Evolutionary conservation across 2,797 vertebrate species (phyloP).

Genomic region (Eulemur coronatus): DNA sequence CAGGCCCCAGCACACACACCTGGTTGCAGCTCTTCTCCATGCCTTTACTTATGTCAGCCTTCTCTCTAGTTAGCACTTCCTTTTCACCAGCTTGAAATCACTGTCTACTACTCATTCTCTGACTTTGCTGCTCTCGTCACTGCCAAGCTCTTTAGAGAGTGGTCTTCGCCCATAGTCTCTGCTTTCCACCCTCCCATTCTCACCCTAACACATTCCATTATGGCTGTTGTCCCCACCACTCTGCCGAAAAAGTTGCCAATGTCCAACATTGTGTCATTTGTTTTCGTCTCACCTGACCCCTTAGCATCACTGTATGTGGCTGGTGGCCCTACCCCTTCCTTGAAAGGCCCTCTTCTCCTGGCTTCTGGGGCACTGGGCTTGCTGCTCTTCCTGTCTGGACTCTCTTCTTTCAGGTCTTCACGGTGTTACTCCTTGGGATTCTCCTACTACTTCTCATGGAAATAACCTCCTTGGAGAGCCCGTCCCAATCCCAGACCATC

Average conservation of each 20-base stretch:
- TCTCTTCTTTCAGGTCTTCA: neutral
- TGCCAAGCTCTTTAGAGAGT: neutral
- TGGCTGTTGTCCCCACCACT: rapidly evolving
- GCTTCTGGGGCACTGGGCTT: neutral
- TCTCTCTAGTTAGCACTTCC: neutral
- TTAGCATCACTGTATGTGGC: neutral
- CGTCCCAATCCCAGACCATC: no score
- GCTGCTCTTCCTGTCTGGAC: neutral
- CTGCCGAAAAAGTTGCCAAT: neutral
- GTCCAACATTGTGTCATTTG: neutral
- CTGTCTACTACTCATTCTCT: neutral
- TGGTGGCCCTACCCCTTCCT: neutral
- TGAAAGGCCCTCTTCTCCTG: neutral
- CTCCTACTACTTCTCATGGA: neutral
- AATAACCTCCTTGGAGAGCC: neutral
- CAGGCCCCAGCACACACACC: rapidly evolving
- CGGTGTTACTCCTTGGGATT: rapidly evolving
- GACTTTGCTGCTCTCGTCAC: neutral
- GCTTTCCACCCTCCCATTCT: neutral
- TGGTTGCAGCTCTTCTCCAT: rapidly evolving
- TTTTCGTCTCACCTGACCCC: neutral
- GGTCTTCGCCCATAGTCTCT: no score
- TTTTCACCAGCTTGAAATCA: neutral
- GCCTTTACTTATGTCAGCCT: neutral
- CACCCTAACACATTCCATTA: neutral